phyloP scores from a whole-genome alignment of 2,888 invertebrate genomes.

The Tortrix viridana region DNA sequence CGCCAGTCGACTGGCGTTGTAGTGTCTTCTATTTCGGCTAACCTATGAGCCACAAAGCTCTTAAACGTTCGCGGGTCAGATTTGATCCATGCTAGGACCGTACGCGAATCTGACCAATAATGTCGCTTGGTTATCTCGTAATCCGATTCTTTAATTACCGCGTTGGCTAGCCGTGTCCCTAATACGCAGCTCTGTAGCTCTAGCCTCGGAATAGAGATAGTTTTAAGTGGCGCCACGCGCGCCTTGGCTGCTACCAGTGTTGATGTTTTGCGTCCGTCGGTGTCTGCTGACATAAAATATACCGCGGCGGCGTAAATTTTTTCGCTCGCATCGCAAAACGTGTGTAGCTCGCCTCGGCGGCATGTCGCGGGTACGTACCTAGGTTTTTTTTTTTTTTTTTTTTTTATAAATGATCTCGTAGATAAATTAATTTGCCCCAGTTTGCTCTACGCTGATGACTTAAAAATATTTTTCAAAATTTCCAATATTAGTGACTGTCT shows the following conservation, averaged over 20 bases:
- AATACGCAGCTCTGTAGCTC: background rate
- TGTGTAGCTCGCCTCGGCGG: too few species aligned
- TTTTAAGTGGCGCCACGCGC: background rate
- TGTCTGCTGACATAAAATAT: background rate
- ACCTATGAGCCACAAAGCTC: background rate
- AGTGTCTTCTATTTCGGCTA: background rate
- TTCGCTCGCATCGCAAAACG: background rate
- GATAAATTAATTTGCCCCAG: background rate
- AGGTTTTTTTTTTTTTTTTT: background rate
- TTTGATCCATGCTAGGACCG: background rate
- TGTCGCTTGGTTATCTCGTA: background rate
- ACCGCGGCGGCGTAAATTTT: background rate
- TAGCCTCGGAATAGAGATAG: background rate
- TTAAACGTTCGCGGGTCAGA: background rate
- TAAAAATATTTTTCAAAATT: background rate
- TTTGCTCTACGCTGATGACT: background rate
- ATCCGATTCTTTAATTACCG: background rate
- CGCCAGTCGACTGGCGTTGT: background rate
- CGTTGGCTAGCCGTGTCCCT: background rate
- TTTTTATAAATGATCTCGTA: background rate
- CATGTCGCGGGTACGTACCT: too few species aligned
- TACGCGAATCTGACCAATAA: background rate
- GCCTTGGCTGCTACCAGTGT: background rate
- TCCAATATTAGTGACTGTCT: background rate
- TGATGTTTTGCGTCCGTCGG: background rate